A percentile compares a stretch with the other conserved stretches of the same genome.
Evolutionary conservation across 2,888 invertebrate species (phyloP).

Genomic region (Germaria angustata): DNA sequence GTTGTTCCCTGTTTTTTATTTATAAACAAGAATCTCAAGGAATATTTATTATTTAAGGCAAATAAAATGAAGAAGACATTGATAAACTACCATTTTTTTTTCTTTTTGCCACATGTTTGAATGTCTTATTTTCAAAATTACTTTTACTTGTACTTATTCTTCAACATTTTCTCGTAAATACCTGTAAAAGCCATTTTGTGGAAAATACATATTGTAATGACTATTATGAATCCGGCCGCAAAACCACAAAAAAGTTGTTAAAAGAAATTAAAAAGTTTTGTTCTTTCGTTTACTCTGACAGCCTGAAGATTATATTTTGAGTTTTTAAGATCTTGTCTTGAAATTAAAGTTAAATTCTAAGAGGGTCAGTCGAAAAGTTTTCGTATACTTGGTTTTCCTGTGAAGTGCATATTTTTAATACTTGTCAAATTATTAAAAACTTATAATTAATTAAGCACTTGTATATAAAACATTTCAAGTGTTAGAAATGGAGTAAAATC

Average conservation of each 20-base stretch:
- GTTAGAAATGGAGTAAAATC: too few species aligned
- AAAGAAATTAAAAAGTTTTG: constrained; percentile 57
- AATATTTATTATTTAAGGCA: not conserved
- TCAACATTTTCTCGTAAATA: not conserved
- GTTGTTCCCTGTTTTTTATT: not conserved
- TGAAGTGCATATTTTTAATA: too few species aligned
- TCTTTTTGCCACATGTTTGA: not conserved
- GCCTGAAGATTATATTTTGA: constrained; percentile 3
- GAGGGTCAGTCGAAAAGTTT: not conserved
- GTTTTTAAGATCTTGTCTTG: not conserved
- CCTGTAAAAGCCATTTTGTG: constrained; percentile 4
- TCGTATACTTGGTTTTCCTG: too few species aligned
- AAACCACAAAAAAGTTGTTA: constrained; percentile 48
- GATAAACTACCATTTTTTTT: constrained; percentile 29
- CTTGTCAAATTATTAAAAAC: too few species aligned
- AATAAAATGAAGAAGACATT: constrained; percentile 29
- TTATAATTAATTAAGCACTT: too few species aligned
- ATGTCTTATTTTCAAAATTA: constrained; percentile 30
- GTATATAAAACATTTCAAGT: too few species aligned
- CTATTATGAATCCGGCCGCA: constrained; percentile 56
- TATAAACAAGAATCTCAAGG: constrained; percentile 9
- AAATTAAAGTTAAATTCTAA: not conserved
- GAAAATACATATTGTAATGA: constrained; percentile 30
- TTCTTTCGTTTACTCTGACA: constrained; percentile 32
- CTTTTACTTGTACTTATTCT: not conserved